These are phyloP conservation scores for Leucoma salicis DNA, from an alignment of 2,888 invertebrate genomes.

Conservation along the genomic window DNA sequence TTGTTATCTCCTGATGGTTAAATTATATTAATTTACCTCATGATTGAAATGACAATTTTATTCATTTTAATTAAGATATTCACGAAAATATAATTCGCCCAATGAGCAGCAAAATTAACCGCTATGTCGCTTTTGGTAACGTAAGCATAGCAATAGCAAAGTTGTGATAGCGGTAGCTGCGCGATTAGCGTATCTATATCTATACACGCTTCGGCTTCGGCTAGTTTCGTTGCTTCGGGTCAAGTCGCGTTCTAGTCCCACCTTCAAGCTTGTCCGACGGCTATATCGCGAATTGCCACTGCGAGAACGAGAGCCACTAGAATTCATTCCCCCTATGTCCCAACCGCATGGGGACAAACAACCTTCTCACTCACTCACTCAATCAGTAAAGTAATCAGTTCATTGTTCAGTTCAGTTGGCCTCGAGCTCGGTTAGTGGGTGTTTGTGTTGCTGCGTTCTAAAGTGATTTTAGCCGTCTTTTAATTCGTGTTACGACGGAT, in stretches of 20 bases:
- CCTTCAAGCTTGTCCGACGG: background rate
- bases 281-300: constrained; percentile 52
- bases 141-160: too few relatives aligned
- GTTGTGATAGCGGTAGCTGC: too few relatives aligned
- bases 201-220: too few relatives aligned
- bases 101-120: too few relatives aligned
- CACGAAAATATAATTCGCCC: too few relatives aligned
- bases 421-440: constrained; percentile 48
- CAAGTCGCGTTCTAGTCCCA: constrained; percentile 51
- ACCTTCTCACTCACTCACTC: constrained; percentile 27
- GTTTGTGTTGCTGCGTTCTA: constrained; percentile 40
- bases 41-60: too few relatives aligned
- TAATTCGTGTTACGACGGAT: constrained; percentile 62
- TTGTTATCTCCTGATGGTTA: too few relatives aligned
- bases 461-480: constrained; percentile 59
- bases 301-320: constrained; percentile 48
- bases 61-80: too few relatives aligned
- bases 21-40: too few relatives aligned
- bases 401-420: constrained; percentile 51
- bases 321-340: constrained; percentile 42
- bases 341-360: constrained; percentile 47
- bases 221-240: constrained; percentile 54
- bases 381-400: background rate
- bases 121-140: too few relatives aligned
- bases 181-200: constrained; percentile 53